Evolutionary conservation across 2,797 vertebrate species (phyloP).

Genomic region (Acridotheres tristis): DNA sequence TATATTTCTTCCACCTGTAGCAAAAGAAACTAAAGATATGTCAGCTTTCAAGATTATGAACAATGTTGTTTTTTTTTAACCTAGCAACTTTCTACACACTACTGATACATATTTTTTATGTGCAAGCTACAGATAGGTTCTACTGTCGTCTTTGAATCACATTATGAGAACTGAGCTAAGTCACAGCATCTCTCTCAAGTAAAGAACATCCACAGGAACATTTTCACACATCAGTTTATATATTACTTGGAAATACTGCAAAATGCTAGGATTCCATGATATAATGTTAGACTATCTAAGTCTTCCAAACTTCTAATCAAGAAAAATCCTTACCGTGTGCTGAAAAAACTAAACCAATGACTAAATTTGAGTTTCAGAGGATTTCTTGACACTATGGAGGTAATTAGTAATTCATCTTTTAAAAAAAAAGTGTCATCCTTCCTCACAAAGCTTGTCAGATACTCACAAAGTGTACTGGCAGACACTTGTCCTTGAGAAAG

Average conservation of each 20-base stretch:
- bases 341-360: neutral
- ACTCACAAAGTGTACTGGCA: too few species aligned
- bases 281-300: neutral
- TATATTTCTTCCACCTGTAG: neutral
- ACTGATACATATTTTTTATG: neutral
- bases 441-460: neutral
- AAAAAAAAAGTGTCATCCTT: neutral
- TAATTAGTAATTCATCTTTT: neutral
- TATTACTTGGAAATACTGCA: neutral
- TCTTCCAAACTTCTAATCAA: neutral
- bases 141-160: neutral
- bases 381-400: neutral
- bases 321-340: neutral
- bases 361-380: neutral
- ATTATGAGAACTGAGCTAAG: neutral
- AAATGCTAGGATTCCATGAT: neutral
- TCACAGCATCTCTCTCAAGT: neutral
- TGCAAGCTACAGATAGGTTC: neutral
- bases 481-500: neutral
- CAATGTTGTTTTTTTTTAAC: neutral
- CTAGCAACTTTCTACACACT: neutral
- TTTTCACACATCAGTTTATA: neutral
- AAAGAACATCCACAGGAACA: neutral
- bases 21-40: neutral
- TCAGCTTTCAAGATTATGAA: neutral